These are phyloP conservation scores for Dendropsophus ebraccatus DNA, from an alignment of 2,113 vertebrate genomes.

Conservation along the genomic window DNA sequence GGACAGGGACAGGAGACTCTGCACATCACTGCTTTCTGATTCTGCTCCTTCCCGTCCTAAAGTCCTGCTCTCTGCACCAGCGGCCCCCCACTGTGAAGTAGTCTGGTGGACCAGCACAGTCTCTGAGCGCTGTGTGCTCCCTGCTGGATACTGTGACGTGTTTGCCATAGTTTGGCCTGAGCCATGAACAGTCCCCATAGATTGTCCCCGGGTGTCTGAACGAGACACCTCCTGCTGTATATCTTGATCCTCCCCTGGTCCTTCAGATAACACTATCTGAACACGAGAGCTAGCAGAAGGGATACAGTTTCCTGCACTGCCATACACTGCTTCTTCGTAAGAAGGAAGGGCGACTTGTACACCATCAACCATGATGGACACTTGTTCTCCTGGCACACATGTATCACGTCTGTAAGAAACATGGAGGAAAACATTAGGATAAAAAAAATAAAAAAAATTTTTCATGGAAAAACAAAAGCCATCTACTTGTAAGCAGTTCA, in stretches of 20 bases:
- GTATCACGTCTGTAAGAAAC: slow-evolving; percentile 84
- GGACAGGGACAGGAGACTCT: slow-evolving; percentile 93
- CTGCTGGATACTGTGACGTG: slow-evolving; percentile 80
- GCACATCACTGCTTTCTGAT: slow-evolving; percentile 92
- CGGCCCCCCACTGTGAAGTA: slow-evolving; percentile 85
- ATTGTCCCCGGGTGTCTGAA: slow-evolving; percentile 60
- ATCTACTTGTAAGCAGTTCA: too few relatives aligned
- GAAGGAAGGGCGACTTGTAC: slow-evolving; percentile 94
- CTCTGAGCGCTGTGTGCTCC: slow-evolving; percentile 85
- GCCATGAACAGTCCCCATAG: slow-evolving; percentile 67
- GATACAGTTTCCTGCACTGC: slow-evolving; percentile 81
- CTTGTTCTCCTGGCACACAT: slow-evolving; percentile 88
- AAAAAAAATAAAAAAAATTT: too few relatives aligned
- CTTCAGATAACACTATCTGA: slow-evolving; percentile 93
- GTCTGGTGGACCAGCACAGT: slow-evolving; percentile 88
- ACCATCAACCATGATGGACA: slow-evolving; percentile 95
- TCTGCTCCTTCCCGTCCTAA: slow-evolving; percentile 80
- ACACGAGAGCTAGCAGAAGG: slow-evolving; percentile 84
- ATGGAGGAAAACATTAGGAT: not conserved
- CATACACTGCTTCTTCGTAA: slow-evolving; percentile 97
- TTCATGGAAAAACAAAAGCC: too few relatives aligned
- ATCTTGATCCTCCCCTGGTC: slow-evolving; percentile 68
- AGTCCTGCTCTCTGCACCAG: slow-evolving; percentile 77
- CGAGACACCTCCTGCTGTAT: slow-evolving; percentile 64
- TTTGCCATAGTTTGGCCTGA: slow-evolving; percentile 65